Evolutionary conservation across 2,797 vertebrate species (phyloP).

Genomic region (Gallinago stenura): DNA sequence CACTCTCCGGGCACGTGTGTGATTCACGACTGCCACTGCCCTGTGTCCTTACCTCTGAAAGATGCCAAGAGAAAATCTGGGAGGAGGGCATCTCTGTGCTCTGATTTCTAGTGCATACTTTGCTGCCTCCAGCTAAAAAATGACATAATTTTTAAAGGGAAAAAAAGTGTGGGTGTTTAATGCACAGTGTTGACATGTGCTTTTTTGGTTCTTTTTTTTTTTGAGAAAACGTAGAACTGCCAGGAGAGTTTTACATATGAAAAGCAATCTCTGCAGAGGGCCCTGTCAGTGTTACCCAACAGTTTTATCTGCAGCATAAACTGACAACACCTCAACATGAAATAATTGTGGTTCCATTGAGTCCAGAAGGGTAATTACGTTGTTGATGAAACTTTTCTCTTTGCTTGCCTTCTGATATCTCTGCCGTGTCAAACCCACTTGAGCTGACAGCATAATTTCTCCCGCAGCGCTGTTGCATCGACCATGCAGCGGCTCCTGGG

Average conservation of each 20-base stretch:
- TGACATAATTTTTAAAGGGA: neutral
- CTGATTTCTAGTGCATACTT: neutral
- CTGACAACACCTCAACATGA: slow-evolving; percentile 12
- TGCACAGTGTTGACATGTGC: neutral
- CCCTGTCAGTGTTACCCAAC: slow-evolving; percentile 9
- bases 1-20: fast-evolving
- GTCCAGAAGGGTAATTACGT: slow-evolving; percentile 45
- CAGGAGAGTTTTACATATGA: slow-evolving; percentile 32
- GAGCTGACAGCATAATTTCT: slow-evolving; percentile 49
- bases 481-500: neutral
- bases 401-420: slow-evolving; percentile 5
- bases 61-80: neutral
- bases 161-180: slow-evolving; percentile 13
- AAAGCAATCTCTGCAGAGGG: slow-evolving; percentile 22
- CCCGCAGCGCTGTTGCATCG: neutral
- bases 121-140: slow-evolving; percentile 1
- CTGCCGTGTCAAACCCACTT: neutral
- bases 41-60: fast-evolving
- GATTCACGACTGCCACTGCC: neutral
- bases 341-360: slow-evolving; percentile 17
- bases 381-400: slow-evolving; percentile 51
- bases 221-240: neutral
- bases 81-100: neutral
- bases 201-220: slow-evolving; percentile 13
- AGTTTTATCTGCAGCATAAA: neutral